These are phyloP conservation scores for Halesus radiatus DNA, from an alignment of 1,140 invertebrate genomes.

Conservation along the genomic window DNA sequence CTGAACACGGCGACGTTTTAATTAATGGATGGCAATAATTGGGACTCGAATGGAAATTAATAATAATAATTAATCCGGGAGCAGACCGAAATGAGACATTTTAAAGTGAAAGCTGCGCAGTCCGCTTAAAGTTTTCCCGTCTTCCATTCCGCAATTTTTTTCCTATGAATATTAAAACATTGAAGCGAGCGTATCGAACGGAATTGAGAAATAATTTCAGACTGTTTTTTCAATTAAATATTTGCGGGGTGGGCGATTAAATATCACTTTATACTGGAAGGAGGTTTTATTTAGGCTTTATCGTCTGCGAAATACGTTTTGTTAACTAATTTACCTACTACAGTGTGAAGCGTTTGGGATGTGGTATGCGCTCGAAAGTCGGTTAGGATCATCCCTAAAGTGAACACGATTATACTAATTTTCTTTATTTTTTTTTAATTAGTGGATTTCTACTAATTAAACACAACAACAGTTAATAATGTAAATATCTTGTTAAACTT, in stretches of 20 bases:
- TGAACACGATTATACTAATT: too few species aligned
- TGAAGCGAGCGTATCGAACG: slow-evolving; percentile 9
- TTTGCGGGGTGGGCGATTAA: slow-evolving; percentile 23
- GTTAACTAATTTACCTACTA: too few species aligned
- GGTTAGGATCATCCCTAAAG: too few species aligned
- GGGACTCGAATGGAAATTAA: background rate
- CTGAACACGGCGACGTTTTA: background rate
- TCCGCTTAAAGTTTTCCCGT: slow-evolving; percentile 29
- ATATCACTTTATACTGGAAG: slow-evolving; percentile 29
- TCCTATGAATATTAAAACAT: slow-evolving; percentile 47
- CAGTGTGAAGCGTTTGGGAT: too few species aligned
- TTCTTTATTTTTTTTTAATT: too few species aligned
- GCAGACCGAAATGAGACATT: slow-evolving; percentile 27
- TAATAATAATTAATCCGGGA: slow-evolving; percentile 31
- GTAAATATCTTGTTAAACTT: too few species aligned
- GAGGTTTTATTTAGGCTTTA: background rate
- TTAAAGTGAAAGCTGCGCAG: slow-evolving; percentile 12
- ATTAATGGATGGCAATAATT: slow-evolving; percentile 24
- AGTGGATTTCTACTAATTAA: too few species aligned
- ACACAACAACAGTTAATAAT: too few species aligned
- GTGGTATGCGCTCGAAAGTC: too few species aligned
- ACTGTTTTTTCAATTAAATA: slow-evolving; percentile 30
- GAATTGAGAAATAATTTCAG: slow-evolving; percentile 38
- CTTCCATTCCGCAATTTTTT: slow-evolving; percentile 33
- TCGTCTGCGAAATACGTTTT: too few species aligned